Percentiles rank a stretch among this genome's conserved stretches.
Evolutionary conservation across 2,888 invertebrate species (phyloP).

Genomic region (Drosophila affinis): DNA sequence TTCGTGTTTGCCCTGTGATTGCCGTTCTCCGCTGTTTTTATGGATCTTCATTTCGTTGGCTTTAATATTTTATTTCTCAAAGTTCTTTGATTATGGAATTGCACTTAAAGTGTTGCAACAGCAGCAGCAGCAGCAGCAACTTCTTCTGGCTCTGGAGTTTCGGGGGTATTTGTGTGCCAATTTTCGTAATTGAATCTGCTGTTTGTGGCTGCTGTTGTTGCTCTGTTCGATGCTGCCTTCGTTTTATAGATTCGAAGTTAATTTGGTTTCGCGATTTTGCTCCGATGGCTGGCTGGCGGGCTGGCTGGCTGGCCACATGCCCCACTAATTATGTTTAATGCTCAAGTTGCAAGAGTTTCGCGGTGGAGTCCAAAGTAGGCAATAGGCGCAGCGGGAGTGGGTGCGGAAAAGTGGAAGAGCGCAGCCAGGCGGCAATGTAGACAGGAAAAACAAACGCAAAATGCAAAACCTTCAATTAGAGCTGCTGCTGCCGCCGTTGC

Average conservation of each 20-base stretch:
- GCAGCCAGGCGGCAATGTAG: conserved; percentile 58
- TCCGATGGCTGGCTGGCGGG: conserved; percentile 14
- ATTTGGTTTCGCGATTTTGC: conserved; percentile 48
- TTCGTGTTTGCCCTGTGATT: not conserved
- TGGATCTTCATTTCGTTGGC: conserved; percentile 59
- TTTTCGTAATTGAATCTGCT: conserved; percentile 71
- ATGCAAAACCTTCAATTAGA: conserved; percentile 75
- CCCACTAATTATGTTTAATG: conserved; percentile 68
- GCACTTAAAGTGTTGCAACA: conserved; percentile 72
- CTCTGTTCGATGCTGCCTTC: not conserved
- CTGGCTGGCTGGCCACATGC: conserved; percentile 44
- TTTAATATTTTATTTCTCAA: conserved; percentile 29
- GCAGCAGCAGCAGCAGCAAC: conserved; percentile 2
- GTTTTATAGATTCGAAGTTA: conserved; percentile 62
- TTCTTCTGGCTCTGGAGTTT: conserved; percentile 4
- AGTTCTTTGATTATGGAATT: conserved; percentile 74
- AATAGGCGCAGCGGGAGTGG: conserved; percentile 21
- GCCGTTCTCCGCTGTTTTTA: conserved; percentile 50
- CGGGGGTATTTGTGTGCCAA: conserved; percentile 55
- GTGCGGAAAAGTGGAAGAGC: conserved; percentile 31
- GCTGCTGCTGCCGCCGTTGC: conserved; percentile 34
- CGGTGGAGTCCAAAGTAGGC: conserved; percentile 30
- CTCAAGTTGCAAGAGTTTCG: conserved; percentile 53
- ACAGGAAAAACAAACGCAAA: conserved; percentile 59
- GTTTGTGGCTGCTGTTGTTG: conserved; percentile 33